A percentile compares a stretch with the other conserved stretches of the same genome.
These are phyloP conservation scores for Drosophila ironensis DNA, from an alignment of 1,140 invertebrate species.

Conservation along the genomic window DNA sequence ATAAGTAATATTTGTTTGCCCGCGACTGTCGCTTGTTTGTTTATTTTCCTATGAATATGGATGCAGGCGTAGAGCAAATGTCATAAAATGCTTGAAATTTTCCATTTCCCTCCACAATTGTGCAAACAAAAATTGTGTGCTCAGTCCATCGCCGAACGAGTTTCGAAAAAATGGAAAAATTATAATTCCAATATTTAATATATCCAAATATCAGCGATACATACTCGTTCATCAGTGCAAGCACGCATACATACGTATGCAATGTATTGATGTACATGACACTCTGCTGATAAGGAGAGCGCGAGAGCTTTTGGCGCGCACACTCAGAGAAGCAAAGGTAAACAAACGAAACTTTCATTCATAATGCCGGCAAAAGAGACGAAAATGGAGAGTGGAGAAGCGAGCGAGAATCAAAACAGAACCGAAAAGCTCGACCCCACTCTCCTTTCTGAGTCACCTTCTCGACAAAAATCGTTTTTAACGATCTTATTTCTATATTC, in stretches of 20 bases:
- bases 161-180: neutral
- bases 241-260: too few species aligned
- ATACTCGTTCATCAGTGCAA: too few species aligned
- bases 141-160: too few species aligned
- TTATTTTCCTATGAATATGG: conserved; percentile 1
- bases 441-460: conserved; percentile 22
- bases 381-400: too few species aligned
- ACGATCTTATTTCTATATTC: too few species aligned
- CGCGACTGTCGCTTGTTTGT: neutral
- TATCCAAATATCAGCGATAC: too few species aligned
- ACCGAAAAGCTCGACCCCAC: conserved; percentile 36
- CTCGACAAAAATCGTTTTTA: too few species aligned
- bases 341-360: conserved; percentile 77
- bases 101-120: too few species aligned
- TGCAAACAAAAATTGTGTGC: too few species aligned
- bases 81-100: conserved; percentile 17
- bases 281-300: neutral
- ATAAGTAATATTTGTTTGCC: neutral
- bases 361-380: conserved; percentile 55
- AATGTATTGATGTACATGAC: neutral
- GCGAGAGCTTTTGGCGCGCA: conserved; percentile 27
- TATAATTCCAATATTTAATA: neutral
- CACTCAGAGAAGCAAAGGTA: conserved; percentile 53
- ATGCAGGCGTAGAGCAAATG: conserved; percentile 28
- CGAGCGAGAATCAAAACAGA: conserved; percentile 56